Evolutionary conservation across 2,113 vertebrate species (phyloP), one percentile per base, ranked within the genome.

Genomic region (Rhombomys opimus): DNA sequence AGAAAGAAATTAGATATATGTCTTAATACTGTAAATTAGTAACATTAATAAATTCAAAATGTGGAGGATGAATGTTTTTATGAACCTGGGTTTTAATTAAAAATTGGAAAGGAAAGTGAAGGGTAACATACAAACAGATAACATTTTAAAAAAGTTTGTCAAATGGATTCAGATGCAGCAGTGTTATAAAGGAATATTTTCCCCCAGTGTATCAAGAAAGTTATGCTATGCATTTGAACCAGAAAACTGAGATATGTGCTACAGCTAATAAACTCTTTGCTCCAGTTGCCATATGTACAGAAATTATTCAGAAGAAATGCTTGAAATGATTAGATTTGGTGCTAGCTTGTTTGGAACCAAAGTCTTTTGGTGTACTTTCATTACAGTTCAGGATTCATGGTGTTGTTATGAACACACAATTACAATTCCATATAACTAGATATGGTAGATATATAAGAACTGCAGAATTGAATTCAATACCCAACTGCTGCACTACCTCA

Each of bases 261-360:
- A 35, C 5, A 88, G 78, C 22, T 95, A 95, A 87, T 88, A 35
- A 93, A 61, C 38, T 85, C 25, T 95, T 94, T 89, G 84, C 35
- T 81, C 50, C 54, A 68, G 35, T 77, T 92, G 32, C 63, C 93
- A 10, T 67, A 72, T 85, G n/a, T 94, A 30, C 84, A 41, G 97
- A 96, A 96, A 96, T 95, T 88, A 81, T 70, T 94, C 65, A 95
- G 92, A 95, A 97, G 59, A 95, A 95, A 95, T 87, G 35, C 87
- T 96, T 94, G 84, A 97, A 96, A 94, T 96, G 61, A 96, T 96
- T 91, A 95, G 67, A 96, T 93, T 90, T 85, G 92, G 20, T 85
- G 38, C 91, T 73, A 87, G 65, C 68, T 75, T 91, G 30, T 91
- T 92, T 93, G 73, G 65, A 68, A 59, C 27, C 50, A 88, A 72